phyloP scores from a whole-genome alignment of 2,888 invertebrate genomes.

The Gnatocerus cornutus region DNA sequence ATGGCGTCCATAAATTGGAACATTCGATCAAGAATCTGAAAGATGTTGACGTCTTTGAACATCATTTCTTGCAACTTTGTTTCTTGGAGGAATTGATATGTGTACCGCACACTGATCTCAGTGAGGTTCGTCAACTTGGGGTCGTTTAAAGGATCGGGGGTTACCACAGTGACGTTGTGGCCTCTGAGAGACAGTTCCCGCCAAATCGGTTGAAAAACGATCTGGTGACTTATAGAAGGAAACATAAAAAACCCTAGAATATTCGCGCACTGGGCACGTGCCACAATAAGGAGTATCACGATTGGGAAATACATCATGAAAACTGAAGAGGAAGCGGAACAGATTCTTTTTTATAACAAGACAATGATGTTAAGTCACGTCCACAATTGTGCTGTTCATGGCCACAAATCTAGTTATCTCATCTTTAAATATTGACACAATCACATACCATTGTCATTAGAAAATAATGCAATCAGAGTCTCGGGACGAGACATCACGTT shows the following conservation, averaged over 20 bases:
- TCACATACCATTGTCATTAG: no score
- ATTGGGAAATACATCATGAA: no score
- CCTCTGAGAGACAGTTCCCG: conserved; percentile 62
- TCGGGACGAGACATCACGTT: no score
- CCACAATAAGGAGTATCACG: background rate
- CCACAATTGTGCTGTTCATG: no score
- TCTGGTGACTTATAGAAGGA: conserved; percentile 43
- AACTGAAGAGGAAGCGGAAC: no score
- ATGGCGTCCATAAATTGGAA: conserved; percentile 25
- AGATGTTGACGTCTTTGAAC: conserved; percentile 20
- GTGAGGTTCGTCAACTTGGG: conserved; percentile 60
- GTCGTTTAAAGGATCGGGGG: conserved; percentile 53
- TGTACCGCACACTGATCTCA: conserved; percentile 61
- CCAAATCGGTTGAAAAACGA: conserved; percentile 56
- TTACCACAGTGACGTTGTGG: conserved; percentile 63
- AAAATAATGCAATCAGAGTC: no score
- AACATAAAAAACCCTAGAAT: conserved; percentile 32
- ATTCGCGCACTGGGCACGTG: conserved; percentile 18
- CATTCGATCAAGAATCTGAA: background rate
- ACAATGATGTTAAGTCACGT: no score
- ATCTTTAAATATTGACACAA: no score
- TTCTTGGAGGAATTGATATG: no score
- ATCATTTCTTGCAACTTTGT: background rate
- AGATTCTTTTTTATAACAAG: no score
- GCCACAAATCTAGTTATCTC: no score